Percentiles rank a stretch among this genome's conserved stretches.
These are phyloP conservation scores for Neosilurus mollespiculum DNA, from an alignment of 2,797 vertebrate genomes.

Conservation along the genomic window DNA sequence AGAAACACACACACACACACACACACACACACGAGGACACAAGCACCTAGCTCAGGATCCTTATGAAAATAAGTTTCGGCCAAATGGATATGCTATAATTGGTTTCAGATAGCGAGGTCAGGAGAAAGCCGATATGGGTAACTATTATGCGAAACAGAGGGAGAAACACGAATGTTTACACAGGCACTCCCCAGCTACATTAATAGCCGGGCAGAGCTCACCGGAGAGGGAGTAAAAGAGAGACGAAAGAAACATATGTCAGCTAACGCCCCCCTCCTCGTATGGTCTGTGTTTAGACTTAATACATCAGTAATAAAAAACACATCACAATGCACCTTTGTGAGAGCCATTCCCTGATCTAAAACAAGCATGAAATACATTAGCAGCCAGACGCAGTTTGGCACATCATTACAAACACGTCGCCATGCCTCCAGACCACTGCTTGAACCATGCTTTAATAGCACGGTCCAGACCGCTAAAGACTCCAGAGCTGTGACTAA, in stretches of 20 bases:
- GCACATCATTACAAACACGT: conserved; percentile 70
- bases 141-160: conserved; percentile 81
- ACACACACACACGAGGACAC: conserved; percentile 49
- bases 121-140: conserved; percentile 93
- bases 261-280: conserved; percentile 49
- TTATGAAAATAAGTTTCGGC: conserved; percentile 99
- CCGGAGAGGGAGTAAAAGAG: conserved; percentile 56
- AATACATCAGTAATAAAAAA: conserved; percentile 69
- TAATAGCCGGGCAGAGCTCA: conserved; percentile 81
- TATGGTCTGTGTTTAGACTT: conserved; percentile 65
- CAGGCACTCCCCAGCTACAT: conserved; percentile 88
- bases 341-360: conserved; percentile 69
- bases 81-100: conserved; percentile 99
- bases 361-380: conserved; percentile 78
- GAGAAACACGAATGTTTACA: conserved; percentile 98
- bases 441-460: conserved; percentile 39
- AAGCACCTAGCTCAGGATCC: conserved; percentile 84
- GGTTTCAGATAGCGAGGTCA: conserved; percentile 99
- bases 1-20: conserved; percentile 62
- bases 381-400: conserved; percentile 62
- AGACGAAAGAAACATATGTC: conserved; percentile 56
- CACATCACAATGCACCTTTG: conserved; percentile 73
- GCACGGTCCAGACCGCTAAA: not conserved
- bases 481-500: conserved; percentile 47
- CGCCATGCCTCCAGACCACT: conserved; percentile 40